These are phyloP conservation scores for Neodontobutis hainanensis DNA, from an alignment of 2,113 vertebrate genomes.

Conservation along the genomic window DNA sequence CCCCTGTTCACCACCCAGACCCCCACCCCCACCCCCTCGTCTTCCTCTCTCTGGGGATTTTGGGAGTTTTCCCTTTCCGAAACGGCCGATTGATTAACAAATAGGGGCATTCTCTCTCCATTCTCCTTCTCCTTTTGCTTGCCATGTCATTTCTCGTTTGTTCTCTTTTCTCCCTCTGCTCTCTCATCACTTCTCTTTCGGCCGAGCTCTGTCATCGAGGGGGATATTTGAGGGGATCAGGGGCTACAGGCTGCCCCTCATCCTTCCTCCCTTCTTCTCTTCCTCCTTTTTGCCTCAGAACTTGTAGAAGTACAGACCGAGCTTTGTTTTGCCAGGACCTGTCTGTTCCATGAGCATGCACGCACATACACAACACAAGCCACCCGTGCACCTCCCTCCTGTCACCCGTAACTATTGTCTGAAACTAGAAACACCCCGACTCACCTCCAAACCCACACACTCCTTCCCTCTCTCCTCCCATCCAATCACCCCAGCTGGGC, in stretches of 20 bases:
- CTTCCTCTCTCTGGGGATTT: constrained; percentile 67
- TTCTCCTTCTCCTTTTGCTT: constrained; percentile 62
- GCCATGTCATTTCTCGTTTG: constrained; percentile 70
- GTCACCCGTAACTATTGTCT: constrained; percentile 74
- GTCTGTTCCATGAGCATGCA: constrained; percentile 49
- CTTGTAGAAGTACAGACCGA: constrained; percentile 86
- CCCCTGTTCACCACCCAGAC: constrained; percentile 29
- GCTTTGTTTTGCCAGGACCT: constrained; percentile 85
- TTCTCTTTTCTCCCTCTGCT: constrained; percentile 66
- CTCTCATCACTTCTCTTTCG: constrained; percentile 78
- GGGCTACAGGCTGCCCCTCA: constrained; percentile 79
- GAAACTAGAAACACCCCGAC: constrained; percentile 76
- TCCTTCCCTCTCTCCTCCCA: constrained; percentile 67
- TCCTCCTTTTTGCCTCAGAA: constrained; percentile 63
- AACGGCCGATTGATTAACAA: constrained; percentile 84
- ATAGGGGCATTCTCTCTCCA: constrained; percentile 84
- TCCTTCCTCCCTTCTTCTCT: constrained; percentile 35
- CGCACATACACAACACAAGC: constrained; percentile 17
- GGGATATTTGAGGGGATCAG: constrained; percentile 92
- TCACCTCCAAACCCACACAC: constrained; percentile 57
- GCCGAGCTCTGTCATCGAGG: constrained; percentile 88
- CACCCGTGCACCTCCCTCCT: constrained; percentile 61
- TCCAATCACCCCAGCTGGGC: constrained; percentile 76
- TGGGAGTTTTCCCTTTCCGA: constrained; percentile 78
- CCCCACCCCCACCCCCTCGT: constrained; percentile 18